Evolutionary conservation across 64 coral and sea anemone genomes (phyloP), one percentile per base, ranked within the genome.

Genomic region (Hydrozoanthus tunicans): DNA sequence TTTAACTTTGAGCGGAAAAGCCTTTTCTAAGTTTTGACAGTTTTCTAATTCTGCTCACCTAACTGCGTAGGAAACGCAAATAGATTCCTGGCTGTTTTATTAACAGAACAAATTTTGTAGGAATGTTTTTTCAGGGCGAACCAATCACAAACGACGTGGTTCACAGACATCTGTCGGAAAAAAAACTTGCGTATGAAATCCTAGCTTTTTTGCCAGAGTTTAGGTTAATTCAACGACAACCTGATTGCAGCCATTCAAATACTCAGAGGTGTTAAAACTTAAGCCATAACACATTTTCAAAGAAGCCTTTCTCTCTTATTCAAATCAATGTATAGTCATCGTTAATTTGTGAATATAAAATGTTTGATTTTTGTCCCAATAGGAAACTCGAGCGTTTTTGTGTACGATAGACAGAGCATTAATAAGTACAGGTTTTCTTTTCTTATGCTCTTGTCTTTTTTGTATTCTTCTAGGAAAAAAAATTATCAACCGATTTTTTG

Each of bases 1-100:
- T 73, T 70, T 58, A 51, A 67, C 59, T 64, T 51, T 58, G 5
- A 85, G n/a, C 53, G 69, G 64, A 85, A 13, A 85, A 70, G 70
- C 55, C 43, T 17, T 3, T 71, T 71, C 20, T 60, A 86, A 86
- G 13, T 32, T 15, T 17, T 73, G 25, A 59, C 25, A 73, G 70
- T 13, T 51, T 75, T 88, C 12, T 72, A 23, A 69, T 58, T 88
- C 24, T 70, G 55, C 66, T 61, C 68, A 74, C 60, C 32, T 43
- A 73, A 58, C n/a, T 61, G 9, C 26, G 9, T 20, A 11, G 56
- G 7, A 88, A 23, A 60, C 74, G 26, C 27, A 26, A 73, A 57
- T 88, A 71, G 60, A 88, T 60, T 55, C 23, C 74, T 60, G 69
- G 51, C 55, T 73, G 43, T 75, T 88, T 88, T 13, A 88, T 88